phyloP scores from a whole-genome alignment of 2,888 invertebrate genomes.

The Drosophila barbarae region DNA sequence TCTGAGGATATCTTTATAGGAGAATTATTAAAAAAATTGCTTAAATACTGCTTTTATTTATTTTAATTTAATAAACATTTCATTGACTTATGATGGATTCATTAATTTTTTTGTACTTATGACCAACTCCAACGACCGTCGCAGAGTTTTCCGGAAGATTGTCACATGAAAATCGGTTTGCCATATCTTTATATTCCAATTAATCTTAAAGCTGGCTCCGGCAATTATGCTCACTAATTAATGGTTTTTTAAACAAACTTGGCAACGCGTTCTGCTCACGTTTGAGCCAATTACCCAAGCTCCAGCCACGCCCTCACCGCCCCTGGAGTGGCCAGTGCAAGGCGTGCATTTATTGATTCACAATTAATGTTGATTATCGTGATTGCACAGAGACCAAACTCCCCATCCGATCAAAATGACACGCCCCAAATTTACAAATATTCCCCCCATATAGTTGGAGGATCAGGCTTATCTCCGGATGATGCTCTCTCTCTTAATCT shows the following conservation, averaged over 20 bases:
- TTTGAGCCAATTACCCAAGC: constrained; percentile 59
- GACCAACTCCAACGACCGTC: neutral
- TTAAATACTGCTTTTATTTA: neutral
- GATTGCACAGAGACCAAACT: constrained; percentile 44
- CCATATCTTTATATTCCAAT: constrained; percentile 62
- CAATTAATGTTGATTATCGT: constrained; percentile 72
- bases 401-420: constrained; percentile 38
- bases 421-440: constrained; percentile 71
- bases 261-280: constrained; percentile 72
- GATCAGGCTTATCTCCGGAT: constrained; percentile 44
- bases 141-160: constrained; percentile 4
- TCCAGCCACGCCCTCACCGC: constrained; percentile 40
- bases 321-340: constrained; percentile 36
- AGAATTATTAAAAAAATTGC: neutral
- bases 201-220: constrained; percentile 54
- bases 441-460: constrained; percentile 37
- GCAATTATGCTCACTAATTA: constrained; percentile 67
- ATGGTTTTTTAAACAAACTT: constrained; percentile 69
- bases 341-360: constrained; percentile 75
- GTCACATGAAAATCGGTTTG: constrained; percentile 41
- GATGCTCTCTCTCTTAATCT: constrained; percentile 27
- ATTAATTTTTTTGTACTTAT: too few species aligned
- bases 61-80: neutral
- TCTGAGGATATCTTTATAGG: neutral
- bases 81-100: neutral